Percentiles rank a stretch among this genome's conserved stretches.
Evolutionary conservation across 2,797 vertebrate genomes (phyloP).

Genomic region (Gymnocypris eckloni): DNA sequence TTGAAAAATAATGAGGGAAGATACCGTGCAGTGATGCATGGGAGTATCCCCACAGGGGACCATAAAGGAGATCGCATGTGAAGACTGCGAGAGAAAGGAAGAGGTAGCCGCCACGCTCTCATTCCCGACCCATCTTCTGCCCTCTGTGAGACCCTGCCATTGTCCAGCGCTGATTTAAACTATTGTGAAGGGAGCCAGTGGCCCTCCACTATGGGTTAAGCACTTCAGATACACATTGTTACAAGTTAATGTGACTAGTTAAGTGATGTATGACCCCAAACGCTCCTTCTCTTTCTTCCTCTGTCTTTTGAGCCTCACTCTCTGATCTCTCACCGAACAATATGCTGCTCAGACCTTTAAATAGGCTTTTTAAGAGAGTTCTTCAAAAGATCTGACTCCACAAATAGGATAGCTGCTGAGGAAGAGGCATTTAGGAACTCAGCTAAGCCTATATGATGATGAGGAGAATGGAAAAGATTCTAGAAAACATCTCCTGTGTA

Average conservation of each 20-base stretch:
- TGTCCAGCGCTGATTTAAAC: conserved; percentile 31
- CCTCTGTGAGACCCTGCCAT: conserved; percentile 44
- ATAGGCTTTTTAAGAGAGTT: conserved; percentile 44
- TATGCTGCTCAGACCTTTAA: conserved; percentile 41
- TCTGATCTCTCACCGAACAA: conserved; percentile 53
- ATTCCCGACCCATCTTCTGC: conserved; percentile 13
- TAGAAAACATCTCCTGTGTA: background rate
- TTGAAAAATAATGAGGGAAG: conserved; percentile 39
- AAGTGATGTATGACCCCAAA: conserved; percentile 64
- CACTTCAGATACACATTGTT: conserved; percentile 62
- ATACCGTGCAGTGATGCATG: conserved; percentile 44
- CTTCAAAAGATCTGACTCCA: conserved; percentile 44
- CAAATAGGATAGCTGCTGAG: conserved; percentile 32
- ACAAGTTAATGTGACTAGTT: conserved; percentile 64
- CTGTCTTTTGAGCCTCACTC: conserved; percentile 41
- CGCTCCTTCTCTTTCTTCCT: conserved; percentile 40
- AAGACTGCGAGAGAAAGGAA: conserved; percentile 21
- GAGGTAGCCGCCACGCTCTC: conserved; percentile 1
- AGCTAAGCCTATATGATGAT: background rate
- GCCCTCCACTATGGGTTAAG: conserved; percentile 43
- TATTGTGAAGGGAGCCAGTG: conserved; percentile 40
- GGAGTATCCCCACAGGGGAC: conserved; percentile 23
- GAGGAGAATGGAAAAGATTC: background rate
- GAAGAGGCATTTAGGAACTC: conserved; percentile 29
- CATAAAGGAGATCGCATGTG: background rate